Base-by-base conservation (phyloP, 1,140 invertebrate genomes). In the Acromyrmex charruanus region DNA sequence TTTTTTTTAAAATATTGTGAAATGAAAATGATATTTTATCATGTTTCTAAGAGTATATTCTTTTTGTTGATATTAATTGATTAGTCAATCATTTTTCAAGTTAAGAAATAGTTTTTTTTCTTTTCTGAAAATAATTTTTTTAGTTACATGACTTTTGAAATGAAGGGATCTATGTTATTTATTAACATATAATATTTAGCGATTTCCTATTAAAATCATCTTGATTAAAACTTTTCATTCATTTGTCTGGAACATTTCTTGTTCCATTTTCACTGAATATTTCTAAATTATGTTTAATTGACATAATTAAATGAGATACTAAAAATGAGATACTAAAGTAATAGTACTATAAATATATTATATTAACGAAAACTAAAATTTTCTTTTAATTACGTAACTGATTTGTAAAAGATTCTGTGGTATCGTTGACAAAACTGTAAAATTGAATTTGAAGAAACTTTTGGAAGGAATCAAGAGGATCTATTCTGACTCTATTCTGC, bases 371-470 rank as follows among this genome's bases (percentile, higher is more conserved):
- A 69, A 53, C 21, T 14, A 55, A 80, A 55, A 25, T 39, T 18
- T 68, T 35, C 14, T 65, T 12, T 1, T 55, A 39, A 55, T 81
- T 69, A 39, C 4, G 25, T 28, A 59, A 74, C 1, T 21, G n/a
- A 61, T 84, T 49, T 58, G 44, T 25, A 14, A 51, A 14, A n/a
- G 21, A 25, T 14, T 7, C 5, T 39, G 9, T 39, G 28, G 18
- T 16, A 58, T 75, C 9, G 7, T 16, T 39, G 18, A 35, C 35
- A 75, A 85, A 59, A 74, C 51, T 25, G 35, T 55, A 75, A 79
- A 65, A 85, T 68, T 85, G 49, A 85, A 66, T 85, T 53, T 79
- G 14, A 25, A 39, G 49, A 35, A 79, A 85, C 63, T 85, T 79
- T 79, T 66, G 72, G 61, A 55, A 59, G 61, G 7, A 58, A 79